Conservation (phyloP, 2,113 vertebrate genomes). For the Malaclemys terrapin region DNA sequence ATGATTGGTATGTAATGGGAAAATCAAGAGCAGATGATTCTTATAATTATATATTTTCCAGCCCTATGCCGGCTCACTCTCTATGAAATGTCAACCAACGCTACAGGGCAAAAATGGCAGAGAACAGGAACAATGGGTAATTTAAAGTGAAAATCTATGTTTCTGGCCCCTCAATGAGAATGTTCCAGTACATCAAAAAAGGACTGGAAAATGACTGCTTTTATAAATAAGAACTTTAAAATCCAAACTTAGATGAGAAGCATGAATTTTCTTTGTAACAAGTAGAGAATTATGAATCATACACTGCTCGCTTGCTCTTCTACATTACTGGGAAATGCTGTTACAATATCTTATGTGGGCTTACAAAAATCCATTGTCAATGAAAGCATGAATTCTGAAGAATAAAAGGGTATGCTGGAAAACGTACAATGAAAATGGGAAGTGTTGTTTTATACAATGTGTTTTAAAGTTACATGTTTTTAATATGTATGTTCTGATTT, state of each 20-base stretch:
- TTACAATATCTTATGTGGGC: slow-evolving; percentile 2
- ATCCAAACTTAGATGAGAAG: slow-evolving; percentile 19
- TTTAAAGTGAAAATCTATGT: slow-evolving; percentile 74
- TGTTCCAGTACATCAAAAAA: slow-evolving; percentile 34
- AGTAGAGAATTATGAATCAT: slow-evolving; percentile 19
- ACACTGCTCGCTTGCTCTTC: background rate
- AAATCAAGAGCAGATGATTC: slow-evolving; percentile 74
- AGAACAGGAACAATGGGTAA: slow-evolving; percentile 62
- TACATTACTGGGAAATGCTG: background rate
- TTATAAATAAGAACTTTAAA: slow-evolving; percentile 54
- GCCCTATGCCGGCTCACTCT: slow-evolving; percentile 57
- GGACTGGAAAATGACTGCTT: slow-evolving; percentile 39
- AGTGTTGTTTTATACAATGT: background rate
- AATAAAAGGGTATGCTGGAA: slow-evolving; percentile 22
- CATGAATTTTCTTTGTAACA: background rate
- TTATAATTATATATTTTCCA: slow-evolving; percentile 76
- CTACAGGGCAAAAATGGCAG: slow-evolving; percentile 71
- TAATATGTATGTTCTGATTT: slow-evolving; percentile 9
- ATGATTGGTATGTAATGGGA: slow-evolving; percentile 61
- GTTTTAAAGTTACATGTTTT: slow-evolving; percentile 13
- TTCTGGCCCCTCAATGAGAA: background rate
- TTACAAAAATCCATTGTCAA: slow-evolving; percentile 26
- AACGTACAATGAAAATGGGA: slow-evolving; percentile 3
- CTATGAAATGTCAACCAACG: slow-evolving; percentile 82
- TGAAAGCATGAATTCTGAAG: background rate